Evolutionary conservation across 1,140 invertebrate genomes (phyloP).

Genomic region (Epicauta chinensis): DNA sequence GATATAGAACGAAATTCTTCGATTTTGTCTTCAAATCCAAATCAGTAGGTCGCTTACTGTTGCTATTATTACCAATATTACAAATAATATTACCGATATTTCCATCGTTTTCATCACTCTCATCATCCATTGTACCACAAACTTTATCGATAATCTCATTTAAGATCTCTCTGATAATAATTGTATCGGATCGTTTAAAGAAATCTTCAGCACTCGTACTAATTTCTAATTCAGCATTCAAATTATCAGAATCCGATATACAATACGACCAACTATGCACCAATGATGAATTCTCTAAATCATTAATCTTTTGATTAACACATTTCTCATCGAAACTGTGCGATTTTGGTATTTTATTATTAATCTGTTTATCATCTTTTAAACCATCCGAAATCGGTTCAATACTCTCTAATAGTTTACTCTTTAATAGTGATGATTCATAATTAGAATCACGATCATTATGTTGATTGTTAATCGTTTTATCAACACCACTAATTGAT

Average conservation of each 20-base stretch:
- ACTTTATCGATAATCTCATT: conserved; percentile 38
- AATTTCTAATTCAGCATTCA: conserved; percentile 34
- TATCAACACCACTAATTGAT: conserved; percentile 22
- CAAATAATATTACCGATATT: no score
- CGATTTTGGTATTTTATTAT: conserved; percentile 41
- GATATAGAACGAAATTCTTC: conserved; percentile 54
- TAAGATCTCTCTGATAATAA: conserved; percentile 31
- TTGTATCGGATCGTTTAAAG: conserved; percentile 32
- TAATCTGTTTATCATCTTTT: conserved; percentile 26
- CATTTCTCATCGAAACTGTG: conserved; percentile 41
- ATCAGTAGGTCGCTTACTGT: conserved; percentile 21
- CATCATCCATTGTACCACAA: conserved; percentile 22
- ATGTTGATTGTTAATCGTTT: not conserved
- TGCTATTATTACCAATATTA: no score
- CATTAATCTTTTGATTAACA: conserved; percentile 16
- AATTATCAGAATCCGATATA: conserved; percentile 36
- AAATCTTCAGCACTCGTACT: conserved; percentile 40
- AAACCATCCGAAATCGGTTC: conserved; percentile 38
- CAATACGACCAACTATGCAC: conserved; percentile 42
- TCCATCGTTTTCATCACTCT: not conserved
- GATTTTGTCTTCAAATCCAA: conserved; percentile 33
- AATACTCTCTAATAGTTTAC: conserved; percentile 30
- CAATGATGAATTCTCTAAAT: conserved; percentile 31
- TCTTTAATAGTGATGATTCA: conserved; percentile 24
- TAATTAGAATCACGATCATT: conserved; percentile 31